Percentiles rank a stretch among this genome's conserved stretches.
These are phyloP conservation scores for Eilema caniola DNA, from an alignment of 2,888 invertebrate genomes.

Conservation along the genomic window DNA sequence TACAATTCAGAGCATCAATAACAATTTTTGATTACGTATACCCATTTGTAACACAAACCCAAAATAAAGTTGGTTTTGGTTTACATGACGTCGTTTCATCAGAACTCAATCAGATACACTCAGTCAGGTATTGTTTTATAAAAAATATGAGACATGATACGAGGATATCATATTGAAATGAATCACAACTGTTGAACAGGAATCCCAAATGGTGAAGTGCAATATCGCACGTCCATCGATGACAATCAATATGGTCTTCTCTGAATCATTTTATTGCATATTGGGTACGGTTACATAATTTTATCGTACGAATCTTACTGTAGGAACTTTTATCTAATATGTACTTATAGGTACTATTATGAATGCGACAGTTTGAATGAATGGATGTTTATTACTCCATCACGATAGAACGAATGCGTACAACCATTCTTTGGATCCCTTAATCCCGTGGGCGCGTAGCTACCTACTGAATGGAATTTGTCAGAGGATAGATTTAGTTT, in stretches of 20 bases:
- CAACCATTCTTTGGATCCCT: no score
- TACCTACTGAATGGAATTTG: no score
- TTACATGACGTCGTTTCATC: constrained; percentile 3
- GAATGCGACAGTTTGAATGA: no score
- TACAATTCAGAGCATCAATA: neutral
- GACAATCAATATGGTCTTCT: neutral
- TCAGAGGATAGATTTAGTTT: no score
- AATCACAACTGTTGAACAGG: neutral
- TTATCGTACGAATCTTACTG: neutral
- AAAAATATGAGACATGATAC: neutral
- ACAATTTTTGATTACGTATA: neutral
- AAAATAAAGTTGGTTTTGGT: neutral
- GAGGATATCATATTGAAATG: neutral
- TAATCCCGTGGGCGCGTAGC: no score
- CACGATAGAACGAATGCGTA: no score
- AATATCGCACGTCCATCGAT: neutral
- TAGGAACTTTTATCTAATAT: neutral
- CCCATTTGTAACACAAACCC: neutral
- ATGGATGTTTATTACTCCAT: no score
- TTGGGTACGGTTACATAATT: neutral
- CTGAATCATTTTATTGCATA: constrained; percentile 5
- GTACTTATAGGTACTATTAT: no score
- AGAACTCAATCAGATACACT: neutral
- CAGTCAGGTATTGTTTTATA: neutral
- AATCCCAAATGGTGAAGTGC: neutral